A percentile compares a stretch with the other conserved stretches of the same genome.
Conservation (phyloP, 2,797 vertebrate species). For the Argentina silus region DNA sequence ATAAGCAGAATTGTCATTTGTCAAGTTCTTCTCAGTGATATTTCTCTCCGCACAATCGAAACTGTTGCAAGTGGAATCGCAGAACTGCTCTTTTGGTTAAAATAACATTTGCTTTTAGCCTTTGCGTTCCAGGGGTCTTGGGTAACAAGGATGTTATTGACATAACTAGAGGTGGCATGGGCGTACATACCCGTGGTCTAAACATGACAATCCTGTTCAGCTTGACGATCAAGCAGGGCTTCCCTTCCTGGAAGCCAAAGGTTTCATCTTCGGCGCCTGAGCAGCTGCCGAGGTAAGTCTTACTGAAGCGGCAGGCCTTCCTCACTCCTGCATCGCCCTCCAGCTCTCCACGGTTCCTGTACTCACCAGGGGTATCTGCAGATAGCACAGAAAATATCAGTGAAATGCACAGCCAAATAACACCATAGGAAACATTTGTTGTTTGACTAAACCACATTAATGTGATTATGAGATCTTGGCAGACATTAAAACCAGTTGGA, state of each 20-base stretch:
- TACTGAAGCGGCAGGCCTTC: constrained; percentile 83
- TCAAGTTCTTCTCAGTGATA: no score
- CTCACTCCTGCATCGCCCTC: constrained; percentile 56
- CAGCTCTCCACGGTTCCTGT: constrained; percentile 74
- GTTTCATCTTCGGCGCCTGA: constrained; percentile 72
- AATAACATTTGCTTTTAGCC: no score
- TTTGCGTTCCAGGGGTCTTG: no score
- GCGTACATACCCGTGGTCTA: constrained; percentile 83
- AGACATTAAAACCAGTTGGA: neutral
- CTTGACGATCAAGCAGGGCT: constrained; percentile 91
- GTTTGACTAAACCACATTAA: no score
- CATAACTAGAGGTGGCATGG: no score
- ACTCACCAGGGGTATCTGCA: constrained; percentile 60
- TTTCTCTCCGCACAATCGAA: no score
- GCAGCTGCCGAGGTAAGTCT: constrained; percentile 80
- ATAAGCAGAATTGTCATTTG: neutral
- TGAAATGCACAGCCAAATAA: neutral
- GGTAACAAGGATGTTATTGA: neutral
- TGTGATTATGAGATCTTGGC: no score
- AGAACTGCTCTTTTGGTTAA: no score
- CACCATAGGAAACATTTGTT: no score
- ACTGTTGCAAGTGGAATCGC: no score
- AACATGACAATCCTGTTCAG: constrained; percentile 94
- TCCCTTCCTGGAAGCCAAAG: constrained; percentile 85
- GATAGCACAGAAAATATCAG: constrained; percentile 2